Evolutionary conservation across 2,888 invertebrate species (phyloP), one percentile per base, ranked within the genome.

Genomic region (Automeris io): DNA sequence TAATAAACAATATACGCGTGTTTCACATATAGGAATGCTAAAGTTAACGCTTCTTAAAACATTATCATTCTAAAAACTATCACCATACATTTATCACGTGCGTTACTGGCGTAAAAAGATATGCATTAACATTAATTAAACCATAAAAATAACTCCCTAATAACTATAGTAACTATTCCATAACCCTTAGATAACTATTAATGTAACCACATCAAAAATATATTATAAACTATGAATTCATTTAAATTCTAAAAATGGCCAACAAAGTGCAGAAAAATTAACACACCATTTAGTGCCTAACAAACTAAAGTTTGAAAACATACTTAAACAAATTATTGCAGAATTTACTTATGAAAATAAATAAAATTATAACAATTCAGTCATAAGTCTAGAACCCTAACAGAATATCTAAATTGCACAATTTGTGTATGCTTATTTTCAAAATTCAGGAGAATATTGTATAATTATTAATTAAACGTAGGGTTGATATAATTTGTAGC

Each of bases 1-100:
- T 56, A 62, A 49, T 46, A 45, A 66, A 70, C 61, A 64, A 60
- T 58, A 52, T 47, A 55, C 51, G 57, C 53, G 58, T 60, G 51
- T n/a, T n/a, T n/a, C n/a, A n/a, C n/a, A n/a, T n/a, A n/a, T n/a
- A n/a, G n/a, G n/a, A n/a, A n/a, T n/a, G n/a, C n/a, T n/a, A n/a
- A n/a, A n/a, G n/a, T 19, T 37, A 43, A 45, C 36, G 37, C 34
- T 40, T 48, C 42, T 52, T 49, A 39, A 50, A 55, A 54, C 54
- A 61, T 33, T 36, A n/a, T 57, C 51, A 25, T 16, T 33, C 36
- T 16, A 16, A 16, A 74, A 49, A 68, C 69, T 78, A 81, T 81
- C 80, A 82, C 80, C 76, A 70, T 73, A 76, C 70, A 76, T 71
- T 56, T 70, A 80, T 82, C 81, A 81, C 81, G 80, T 80, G 78